phyloP scores from a whole-genome alignment of 1,140 invertebrate species.

The Marisa cornuarietis region DNA sequence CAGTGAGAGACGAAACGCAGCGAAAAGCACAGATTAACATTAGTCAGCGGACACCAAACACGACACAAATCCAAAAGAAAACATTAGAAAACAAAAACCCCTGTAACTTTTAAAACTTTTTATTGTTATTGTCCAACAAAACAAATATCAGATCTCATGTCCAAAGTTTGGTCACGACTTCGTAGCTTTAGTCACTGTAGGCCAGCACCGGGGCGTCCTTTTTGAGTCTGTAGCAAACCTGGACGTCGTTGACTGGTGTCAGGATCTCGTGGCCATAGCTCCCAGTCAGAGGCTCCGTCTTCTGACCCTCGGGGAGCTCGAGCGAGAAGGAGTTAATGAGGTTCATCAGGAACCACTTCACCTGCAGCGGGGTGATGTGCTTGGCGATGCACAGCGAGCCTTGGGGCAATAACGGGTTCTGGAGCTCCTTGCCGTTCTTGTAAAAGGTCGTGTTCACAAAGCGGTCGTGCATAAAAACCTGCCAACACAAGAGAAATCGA shows the following conservation, averaged over 20 bases:
- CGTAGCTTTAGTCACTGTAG: not conserved
- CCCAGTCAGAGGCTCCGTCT: slow-evolving; percentile 47
- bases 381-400: slow-evolving; percentile 64
- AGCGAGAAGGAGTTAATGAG: slow-evolving; percentile 60
- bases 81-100: too few relatives aligned
- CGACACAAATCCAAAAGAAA: too few relatives aligned
- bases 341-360: slow-evolving; percentile 62
- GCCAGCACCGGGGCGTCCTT: slow-evolving; percentile 34
- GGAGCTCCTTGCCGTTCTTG: slow-evolving; percentile 60
- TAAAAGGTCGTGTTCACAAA: slow-evolving; percentile 63
- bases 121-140: too few relatives aligned
- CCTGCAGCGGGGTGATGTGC: slow-evolving; percentile 58
- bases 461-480: slow-evolving; percentile 64
- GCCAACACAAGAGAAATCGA: slow-evolving; percentile 41
- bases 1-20: too few relatives aligned
- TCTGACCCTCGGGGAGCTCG: slow-evolving; percentile 53
- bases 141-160: too few relatives aligned
- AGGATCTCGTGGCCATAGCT: slow-evolving; percentile 66
- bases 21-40: too few relatives aligned
- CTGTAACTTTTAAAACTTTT: too few relatives aligned
- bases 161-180: too few relatives aligned
- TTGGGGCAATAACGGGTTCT: slow-evolving; percentile 61
- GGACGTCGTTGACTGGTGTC: slow-evolving; percentile 62
- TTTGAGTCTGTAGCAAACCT: slow-evolving; percentile 40
- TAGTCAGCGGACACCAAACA: too few relatives aligned